These are phyloP conservation scores for Dryomyza anilis DNA, from an alignment of 2,888 invertebrate genomes.

Conservation along the genomic window DNA sequence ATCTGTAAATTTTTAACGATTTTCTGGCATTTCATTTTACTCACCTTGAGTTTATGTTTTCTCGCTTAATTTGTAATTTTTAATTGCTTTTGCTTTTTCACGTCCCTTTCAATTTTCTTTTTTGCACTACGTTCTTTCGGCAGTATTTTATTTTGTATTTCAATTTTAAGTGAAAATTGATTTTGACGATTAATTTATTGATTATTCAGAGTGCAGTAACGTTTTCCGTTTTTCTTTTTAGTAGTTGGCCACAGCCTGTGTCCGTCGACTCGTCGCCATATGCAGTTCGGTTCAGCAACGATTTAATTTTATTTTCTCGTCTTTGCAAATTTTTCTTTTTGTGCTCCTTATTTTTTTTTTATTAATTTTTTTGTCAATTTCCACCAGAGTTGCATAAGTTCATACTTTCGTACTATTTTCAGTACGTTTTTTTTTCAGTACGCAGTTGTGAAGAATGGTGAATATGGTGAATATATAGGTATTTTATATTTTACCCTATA, in stretches of 20 bases:
- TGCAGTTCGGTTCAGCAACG: slow-evolving; percentile 17
- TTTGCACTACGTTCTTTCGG: not conserved
- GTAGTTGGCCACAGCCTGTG: not conserved
- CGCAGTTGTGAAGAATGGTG: too few species aligned
- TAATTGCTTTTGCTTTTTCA: too few species aligned
- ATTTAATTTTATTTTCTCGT: not conserved
- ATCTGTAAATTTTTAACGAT: not conserved
- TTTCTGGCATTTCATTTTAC: slow-evolving; percentile 5
- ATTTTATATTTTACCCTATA: not conserved
- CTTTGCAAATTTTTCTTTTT: slow-evolving; percentile 9
- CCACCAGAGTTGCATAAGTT: too few species aligned
- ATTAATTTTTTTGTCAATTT: not conserved
- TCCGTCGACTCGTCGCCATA: slow-evolving; percentile 21
- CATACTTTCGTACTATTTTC: too few species aligned
- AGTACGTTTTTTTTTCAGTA: too few species aligned
- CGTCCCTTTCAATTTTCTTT: too few species aligned
- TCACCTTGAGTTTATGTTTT: slow-evolving; percentile 11
- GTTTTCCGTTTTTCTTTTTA: not conserved
- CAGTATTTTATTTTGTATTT: not conserved
- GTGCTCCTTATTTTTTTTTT: not conserved
- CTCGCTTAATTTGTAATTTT: too few species aligned
- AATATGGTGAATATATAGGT: too few species aligned
- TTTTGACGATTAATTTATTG: not conserved
- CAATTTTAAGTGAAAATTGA: not conserved
- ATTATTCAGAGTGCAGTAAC: not conserved